Evolutionary conservation across 1,140 invertebrate genomes (phyloP), one percentile per base, ranked within the genome.

Genomic region (Venturia canescens): DNA sequence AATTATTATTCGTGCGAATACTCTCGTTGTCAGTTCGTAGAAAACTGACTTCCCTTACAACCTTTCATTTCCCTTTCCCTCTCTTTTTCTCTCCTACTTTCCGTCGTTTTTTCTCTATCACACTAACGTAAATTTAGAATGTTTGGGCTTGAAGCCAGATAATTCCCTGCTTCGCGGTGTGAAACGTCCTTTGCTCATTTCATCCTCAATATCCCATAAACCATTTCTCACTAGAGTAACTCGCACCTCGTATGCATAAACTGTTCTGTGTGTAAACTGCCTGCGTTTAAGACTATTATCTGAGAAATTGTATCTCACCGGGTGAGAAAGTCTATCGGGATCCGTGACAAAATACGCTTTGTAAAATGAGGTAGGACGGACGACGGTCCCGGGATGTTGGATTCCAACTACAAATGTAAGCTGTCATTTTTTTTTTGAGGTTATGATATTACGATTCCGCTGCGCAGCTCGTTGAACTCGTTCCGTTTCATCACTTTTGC

Each of bases 121-220:
- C 60, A 66, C 60, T 48, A n/a, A 78, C 82, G 84, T 90, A 90
- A 88, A 88, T 88, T 89, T 90, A 90, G 88, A 88, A 86, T 71
- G 21, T 82, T 83, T 87, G 86, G 89, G 89, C 88, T 84, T 78
- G 66, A 78, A 83, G 89, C 89, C 89, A 90, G 86, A 90, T 89
- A 90, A 90, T 90, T 89, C 87, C 86, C 85, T 88, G 88, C 89
- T 90, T 84, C 89, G 87, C 87, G 86, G 84, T 87, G 87, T 88
- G 89, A 88, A 88, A 90, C 88, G 88, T 87, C 89, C 87, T 90
- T 88, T 88, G 87, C 89, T 90, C 88, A 88, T 90, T 90, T 90
- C 89, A 90, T 90, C 88, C 87, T 85, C 88, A 88, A 90, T 90
- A 90, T 90, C 87, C 87, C 87, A 89, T 90, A 88, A 87, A 89